Evolutionary conservation across 2,888 invertebrate species (phyloP).

Genomic region (Acleris cristana): DNA sequence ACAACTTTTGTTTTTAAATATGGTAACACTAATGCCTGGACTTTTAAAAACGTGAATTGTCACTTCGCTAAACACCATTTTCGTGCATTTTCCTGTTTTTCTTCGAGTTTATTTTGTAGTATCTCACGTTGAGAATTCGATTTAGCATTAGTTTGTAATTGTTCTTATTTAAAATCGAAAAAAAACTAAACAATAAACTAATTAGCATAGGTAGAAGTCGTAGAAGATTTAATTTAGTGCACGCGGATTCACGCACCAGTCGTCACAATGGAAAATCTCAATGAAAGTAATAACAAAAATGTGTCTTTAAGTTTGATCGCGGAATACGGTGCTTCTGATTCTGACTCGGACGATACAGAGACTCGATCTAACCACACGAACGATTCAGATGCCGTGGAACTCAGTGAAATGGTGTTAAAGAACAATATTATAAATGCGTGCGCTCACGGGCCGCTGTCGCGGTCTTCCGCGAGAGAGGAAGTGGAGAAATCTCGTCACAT

Average conservation of each 20-base stretch:
- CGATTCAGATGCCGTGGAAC: conserved; percentile 69
- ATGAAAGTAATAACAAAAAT: conserved; percentile 75
- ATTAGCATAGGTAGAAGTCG: conserved; percentile 18
- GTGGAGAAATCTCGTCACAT: conserved; percentile 69
- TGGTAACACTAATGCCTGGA: conserved; percentile 20
- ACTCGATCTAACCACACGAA: conserved; percentile 61
- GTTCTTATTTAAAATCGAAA: conserved; percentile 8
- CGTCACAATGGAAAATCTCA: conserved; percentile 75
- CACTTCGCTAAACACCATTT: conserved; percentile 37
- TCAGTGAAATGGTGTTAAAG: conserved; percentile 79
- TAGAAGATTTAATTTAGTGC: conserved; percentile 32
- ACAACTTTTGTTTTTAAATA: conserved; percentile 6
- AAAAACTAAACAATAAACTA: conserved; percentile 13
- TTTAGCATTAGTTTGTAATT: conserved; percentile 1
- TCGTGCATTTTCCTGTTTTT: conserved; percentile 38
- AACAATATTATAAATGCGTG: conserved; percentile 81
- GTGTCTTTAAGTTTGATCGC: conserved; percentile 76
- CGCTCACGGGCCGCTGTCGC: conserved; percentile 73
- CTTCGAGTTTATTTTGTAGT: conserved; percentile 22
- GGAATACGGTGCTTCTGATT: conserved; percentile 75
- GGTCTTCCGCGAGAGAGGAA: conserved; percentile 56
- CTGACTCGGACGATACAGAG: conserved; percentile 73
- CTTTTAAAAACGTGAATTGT: conserved; percentile 36
- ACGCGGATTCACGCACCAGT: conserved; percentile 44
- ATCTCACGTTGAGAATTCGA: conserved; percentile 6